These are phyloP conservation scores for Augochlora pura DNA, from an alignment of 1,140 invertebrate genomes.

Conservation along the genomic window DNA sequence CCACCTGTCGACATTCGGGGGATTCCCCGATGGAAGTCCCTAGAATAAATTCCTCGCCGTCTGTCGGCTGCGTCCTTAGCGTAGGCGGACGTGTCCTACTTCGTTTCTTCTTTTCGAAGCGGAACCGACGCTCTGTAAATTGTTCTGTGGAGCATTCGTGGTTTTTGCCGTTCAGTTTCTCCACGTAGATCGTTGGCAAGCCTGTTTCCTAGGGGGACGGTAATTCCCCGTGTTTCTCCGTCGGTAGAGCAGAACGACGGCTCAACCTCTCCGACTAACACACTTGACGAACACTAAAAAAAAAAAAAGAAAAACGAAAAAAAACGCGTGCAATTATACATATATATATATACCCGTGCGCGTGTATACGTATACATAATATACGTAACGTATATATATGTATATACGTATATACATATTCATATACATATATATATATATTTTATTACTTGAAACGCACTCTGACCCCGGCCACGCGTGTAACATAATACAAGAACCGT, in stretches of 20 bases:
- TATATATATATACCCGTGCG: constrained; percentile 41
- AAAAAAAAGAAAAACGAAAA: no score
- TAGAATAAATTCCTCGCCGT: background rate
- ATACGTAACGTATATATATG: constrained; percentile 64
- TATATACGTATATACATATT: constrained; percentile 63
- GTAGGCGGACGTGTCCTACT: background rate
- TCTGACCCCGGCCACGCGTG: constrained; percentile 70
- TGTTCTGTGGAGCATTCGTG: background rate
- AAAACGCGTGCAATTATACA: constrained; percentile 45
- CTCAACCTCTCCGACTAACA: constrained; percentile 63
- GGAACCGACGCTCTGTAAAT: background rate
- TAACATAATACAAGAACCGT: constrained; percentile 45
- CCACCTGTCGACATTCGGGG: no score
- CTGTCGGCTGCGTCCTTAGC: background rate
- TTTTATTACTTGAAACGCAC: constrained; percentile 71
- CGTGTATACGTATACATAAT: constrained; percentile 52
- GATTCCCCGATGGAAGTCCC: no score
- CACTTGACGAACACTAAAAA: constrained; percentile 17
- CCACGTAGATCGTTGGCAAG: background rate
- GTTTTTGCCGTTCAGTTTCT: background rate
- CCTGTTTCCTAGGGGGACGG: background rate
- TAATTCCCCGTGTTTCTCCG: constrained; percentile 36
- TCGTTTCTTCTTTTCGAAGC: background rate
- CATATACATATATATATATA: constrained; percentile 64
- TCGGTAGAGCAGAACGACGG: constrained; percentile 59